These are phyloP conservation scores for Sminthurides bifidus DNA, from an alignment of 1,140 invertebrate genomes.

Conservation along the genomic window DNA sequence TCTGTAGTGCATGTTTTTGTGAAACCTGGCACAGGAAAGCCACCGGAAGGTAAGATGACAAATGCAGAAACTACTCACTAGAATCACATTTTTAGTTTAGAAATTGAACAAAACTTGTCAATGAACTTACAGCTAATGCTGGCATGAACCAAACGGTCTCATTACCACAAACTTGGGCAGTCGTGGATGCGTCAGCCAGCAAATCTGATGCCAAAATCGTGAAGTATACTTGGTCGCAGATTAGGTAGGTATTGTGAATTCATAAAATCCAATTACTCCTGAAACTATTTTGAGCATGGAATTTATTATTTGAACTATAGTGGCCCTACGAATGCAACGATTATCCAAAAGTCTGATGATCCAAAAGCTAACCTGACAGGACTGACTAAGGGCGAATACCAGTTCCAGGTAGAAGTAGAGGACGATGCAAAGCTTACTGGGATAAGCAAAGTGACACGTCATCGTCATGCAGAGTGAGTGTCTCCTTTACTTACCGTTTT, in stretches of 20 bases:
- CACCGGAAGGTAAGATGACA: constrained; percentile 51
- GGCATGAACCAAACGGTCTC: constrained; percentile 52
- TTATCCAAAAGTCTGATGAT: constrained; percentile 38
- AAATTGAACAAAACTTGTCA: neutral
- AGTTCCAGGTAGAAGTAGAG: constrained; percentile 68
- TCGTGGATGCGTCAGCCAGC: constrained; percentile 66
- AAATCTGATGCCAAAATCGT: constrained; percentile 64
- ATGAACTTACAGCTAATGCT: constrained; percentile 50
- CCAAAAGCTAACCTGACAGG: constrained; percentile 52
- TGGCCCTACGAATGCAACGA: constrained; percentile 46
- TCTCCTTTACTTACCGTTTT: neutral
- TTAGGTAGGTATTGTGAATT: constrained; percentile 41
- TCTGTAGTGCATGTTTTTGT: constrained; percentile 87
- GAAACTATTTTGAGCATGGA: neutral
- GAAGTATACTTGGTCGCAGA: constrained; percentile 68
- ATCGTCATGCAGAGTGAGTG: constrained; percentile 79
- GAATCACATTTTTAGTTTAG: neutral
- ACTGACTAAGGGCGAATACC: constrained; percentile 71
- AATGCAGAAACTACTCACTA: neutral
- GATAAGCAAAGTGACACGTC: constrained; percentile 54
- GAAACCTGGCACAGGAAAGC: constrained; percentile 68
- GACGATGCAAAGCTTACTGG: constrained; percentile 72
- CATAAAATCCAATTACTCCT: neutral
- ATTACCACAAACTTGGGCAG: constrained; percentile 62
- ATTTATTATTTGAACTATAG: constrained; percentile 35